These are phyloP conservation scores for Myathropa florea DNA, from an alignment of 2,888 invertebrate genomes.

Conservation along the genomic window DNA sequence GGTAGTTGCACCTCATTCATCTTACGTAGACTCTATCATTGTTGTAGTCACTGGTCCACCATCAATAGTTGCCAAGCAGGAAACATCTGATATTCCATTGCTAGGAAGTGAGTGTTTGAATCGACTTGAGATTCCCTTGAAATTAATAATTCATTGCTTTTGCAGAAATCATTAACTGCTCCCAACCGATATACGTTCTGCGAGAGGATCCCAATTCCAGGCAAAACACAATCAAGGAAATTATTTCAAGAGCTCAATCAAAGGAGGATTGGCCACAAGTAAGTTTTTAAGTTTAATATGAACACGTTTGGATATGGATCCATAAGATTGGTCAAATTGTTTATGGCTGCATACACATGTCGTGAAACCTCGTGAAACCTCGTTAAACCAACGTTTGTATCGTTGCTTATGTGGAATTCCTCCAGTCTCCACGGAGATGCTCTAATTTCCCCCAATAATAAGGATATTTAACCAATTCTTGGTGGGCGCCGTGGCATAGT, in stretches of 20 bases:
- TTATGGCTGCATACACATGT: no score
- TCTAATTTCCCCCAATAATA: no score
- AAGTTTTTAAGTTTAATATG: constrained; percentile 64
- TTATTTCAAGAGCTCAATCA: constrained; percentile 91
- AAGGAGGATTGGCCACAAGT: constrained; percentile 95
- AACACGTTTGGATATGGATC: no score
- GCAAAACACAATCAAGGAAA: constrained; percentile 93
- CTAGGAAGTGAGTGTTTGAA: constrained; percentile 90
- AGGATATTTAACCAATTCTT: no score
- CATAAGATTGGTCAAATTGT: no score
- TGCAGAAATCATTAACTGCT: constrained; percentile 93
- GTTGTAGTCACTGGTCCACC: constrained; percentile 92
- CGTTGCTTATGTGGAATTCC: no score
- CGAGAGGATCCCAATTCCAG: constrained; percentile 96
- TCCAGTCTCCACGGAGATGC: no score
- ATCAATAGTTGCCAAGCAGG: constrained; percentile 94
- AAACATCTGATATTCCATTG: constrained; percentile 90
- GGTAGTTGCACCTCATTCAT: constrained; percentile 94
- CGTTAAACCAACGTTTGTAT: no score
- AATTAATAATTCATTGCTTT: constrained; percentile 50
- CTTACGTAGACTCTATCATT: constrained; percentile 93
- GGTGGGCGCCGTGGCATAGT: no score
- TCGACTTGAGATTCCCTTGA: not conserved
- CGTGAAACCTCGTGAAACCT: no score
- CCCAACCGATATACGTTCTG: constrained; percentile 97